phyloP scores from a whole-genome alignment of 2,113 vertebrate genomes.

The Corvus hawaiiensis region DNA sequence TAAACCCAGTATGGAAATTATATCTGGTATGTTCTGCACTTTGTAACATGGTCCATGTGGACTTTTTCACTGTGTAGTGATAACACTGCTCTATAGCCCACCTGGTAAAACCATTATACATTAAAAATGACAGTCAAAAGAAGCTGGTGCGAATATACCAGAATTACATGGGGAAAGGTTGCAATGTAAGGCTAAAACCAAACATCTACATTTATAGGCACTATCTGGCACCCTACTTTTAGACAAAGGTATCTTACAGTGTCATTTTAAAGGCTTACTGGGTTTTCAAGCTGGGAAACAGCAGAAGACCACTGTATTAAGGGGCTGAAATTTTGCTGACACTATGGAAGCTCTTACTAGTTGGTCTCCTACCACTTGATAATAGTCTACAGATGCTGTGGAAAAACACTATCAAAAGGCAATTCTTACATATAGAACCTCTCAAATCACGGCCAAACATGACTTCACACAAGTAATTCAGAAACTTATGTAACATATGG shows the following conservation, averaged over 20 bases:
- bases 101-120: conserved; percentile 54
- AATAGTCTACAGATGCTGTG: conserved; percentile 21
- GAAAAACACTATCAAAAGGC: conserved; percentile 21
- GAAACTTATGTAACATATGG: background rate
- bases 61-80: background rate
- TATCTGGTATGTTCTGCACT: conserved; percentile 44
- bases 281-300: conserved; percentile 10
- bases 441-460: conserved; percentile 35
- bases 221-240: conserved; percentile 19
- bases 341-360: conserved; percentile 31
- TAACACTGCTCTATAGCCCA: conserved; percentile 22
- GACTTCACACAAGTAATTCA: background rate
- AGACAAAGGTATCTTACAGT: background rate
- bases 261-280: conserved; percentile 12
- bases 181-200: conserved; percentile 18
- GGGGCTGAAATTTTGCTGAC: conserved; percentile 24
- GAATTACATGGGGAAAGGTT: background rate
- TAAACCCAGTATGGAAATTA: conserved; percentile 16
- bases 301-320: background rate
- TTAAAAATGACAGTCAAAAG: conserved; percentile 38
- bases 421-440: background rate
- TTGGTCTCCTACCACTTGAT: background rate
- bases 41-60: conserved; percentile 24
- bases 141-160: background rate
- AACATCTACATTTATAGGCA: background rate